Evolutionary conservation across 2,888 invertebrate species (phyloP).

Genomic region (Timandra comae): DNA sequence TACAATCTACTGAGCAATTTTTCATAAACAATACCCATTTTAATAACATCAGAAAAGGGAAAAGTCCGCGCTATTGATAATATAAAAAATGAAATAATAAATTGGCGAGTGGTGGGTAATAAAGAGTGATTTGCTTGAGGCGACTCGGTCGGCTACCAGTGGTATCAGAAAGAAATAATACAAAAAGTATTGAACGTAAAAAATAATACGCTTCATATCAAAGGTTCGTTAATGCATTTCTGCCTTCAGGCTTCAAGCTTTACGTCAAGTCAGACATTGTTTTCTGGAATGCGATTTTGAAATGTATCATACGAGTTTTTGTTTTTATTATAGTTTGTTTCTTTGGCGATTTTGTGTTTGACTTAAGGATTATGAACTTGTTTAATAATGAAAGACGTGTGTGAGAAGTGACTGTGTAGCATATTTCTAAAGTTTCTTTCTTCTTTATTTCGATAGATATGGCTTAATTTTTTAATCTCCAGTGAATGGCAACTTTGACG

Average conservation of each 20-base stretch:
- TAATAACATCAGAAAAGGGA: slow-evolving; percentile 67
- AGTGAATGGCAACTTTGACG: too few relatives aligned
- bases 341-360: too few relatives aligned
- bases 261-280: slow-evolving; percentile 69
- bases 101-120: slow-evolving; percentile 70
- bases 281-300: slow-evolving; percentile 71
- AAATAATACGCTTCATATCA: slow-evolving; percentile 75
- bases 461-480: too few relatives aligned
- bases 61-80: slow-evolving; percentile 72
- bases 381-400: too few relatives aligned
- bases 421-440: too few relatives aligned
- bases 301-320: slow-evolving; percentile 33
- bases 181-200: slow-evolving; percentile 37
- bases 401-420: too few relatives aligned
- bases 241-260: slow-evolving; percentile 53
- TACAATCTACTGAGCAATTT: slow-evolving; percentile 61
- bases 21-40: slow-evolving; percentile 76
- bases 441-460: too few relatives aligned
- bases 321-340: slow-evolving; percentile 17
- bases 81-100: slow-evolving; percentile 76
- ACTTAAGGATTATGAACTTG: too few relatives aligned
- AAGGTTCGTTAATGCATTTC: slow-evolving; percentile 73
- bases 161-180: slow-evolving; percentile 35
- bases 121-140: slow-evolving; percentile 73
- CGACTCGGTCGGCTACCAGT: slow-evolving; percentile 71